Conservation (phyloP, 2,888 invertebrate genomes). For the Mythimna albipuncta region DNA sequence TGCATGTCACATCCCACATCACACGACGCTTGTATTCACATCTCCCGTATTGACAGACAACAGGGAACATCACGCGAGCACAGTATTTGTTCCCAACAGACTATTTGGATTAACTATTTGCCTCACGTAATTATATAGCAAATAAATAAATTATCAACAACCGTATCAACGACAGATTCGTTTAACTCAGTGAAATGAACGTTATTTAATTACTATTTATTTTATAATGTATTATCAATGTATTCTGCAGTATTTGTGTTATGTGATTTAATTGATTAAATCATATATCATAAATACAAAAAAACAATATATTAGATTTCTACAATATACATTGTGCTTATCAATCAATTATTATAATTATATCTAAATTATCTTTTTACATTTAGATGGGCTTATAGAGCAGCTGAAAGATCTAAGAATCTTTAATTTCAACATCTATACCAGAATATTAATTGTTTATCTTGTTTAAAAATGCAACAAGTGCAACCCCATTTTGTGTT, state of each 20-base stretch:
- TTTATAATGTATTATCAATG: slow-evolving; percentile 8
- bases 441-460: too few species aligned
- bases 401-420: neutral
- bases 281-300: too few species aligned
- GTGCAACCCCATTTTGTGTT: too few species aligned
- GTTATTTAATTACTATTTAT: slow-evolving; percentile 20
- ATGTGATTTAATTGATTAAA: neutral
- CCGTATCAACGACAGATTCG: slow-evolving; percentile 46
- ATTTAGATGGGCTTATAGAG: too few species aligned
- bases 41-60: slow-evolving; percentile 40
- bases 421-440: neutral
- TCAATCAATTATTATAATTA: too few species aligned
- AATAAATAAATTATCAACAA: slow-evolving; percentile 45
- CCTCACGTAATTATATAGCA: slow-evolving; percentile 41
- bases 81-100: slow-evolving; percentile 33
- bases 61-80: slow-evolving; percentile 32
- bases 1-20: slow-evolving; percentile 3
- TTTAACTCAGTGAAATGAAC: slow-evolving; percentile 12
- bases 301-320: too few species aligned
- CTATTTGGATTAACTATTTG: slow-evolving; percentile 49
- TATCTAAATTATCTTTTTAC: too few species aligned
- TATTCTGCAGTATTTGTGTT: neutral
- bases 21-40: neutral
- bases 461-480: too few species aligned
- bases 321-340: too few species aligned